phyloP scores from a whole-genome alignment of 1,140 invertebrate species.

The Neuroterus valhalla region DNA sequence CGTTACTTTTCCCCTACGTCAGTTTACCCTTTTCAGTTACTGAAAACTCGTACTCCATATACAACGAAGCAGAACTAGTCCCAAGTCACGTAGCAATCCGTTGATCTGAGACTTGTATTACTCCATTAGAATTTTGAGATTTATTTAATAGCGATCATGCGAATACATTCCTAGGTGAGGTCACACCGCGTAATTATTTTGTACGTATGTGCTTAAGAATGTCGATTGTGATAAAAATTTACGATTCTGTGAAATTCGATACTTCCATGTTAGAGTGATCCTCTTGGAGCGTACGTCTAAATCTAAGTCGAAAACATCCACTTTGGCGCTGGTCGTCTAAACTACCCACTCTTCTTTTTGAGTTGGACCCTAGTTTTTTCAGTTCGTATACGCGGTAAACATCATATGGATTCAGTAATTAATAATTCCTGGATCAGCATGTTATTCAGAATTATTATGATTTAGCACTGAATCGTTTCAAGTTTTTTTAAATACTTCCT shows the following conservation, averaged over 20 bases:
- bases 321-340: too few relatives aligned
- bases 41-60: neutral
- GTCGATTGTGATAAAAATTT: neutral
- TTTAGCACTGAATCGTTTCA: too few relatives aligned
- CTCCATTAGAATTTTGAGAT: neutral
- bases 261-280: neutral
- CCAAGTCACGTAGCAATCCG: neutral
- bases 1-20: neutral
- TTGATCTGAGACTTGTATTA: neutral
- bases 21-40: too few relatives aligned
- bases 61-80: conserved; percentile 19
- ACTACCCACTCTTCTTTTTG: too few relatives aligned
- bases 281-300: too few relatives aligned
- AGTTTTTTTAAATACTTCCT: too few relatives aligned
- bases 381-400: too few relatives aligned
- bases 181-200: neutral
- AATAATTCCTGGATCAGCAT: too few relatives aligned
- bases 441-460: too few relatives aligned
- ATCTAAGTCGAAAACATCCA: too few relatives aligned
- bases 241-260: neutral
- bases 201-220: neutral
- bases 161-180: conserved; percentile 4
- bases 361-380: too few relatives aligned
- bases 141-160: conserved; percentile 4
- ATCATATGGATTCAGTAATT: too few relatives aligned